Percentiles rank a stretch among this genome's conserved stretches.
These are phyloP conservation scores for Ahaetulla prasina DNA, from an alignment of 2,113 vertebrate genomes.

Conservation along the genomic window DNA sequence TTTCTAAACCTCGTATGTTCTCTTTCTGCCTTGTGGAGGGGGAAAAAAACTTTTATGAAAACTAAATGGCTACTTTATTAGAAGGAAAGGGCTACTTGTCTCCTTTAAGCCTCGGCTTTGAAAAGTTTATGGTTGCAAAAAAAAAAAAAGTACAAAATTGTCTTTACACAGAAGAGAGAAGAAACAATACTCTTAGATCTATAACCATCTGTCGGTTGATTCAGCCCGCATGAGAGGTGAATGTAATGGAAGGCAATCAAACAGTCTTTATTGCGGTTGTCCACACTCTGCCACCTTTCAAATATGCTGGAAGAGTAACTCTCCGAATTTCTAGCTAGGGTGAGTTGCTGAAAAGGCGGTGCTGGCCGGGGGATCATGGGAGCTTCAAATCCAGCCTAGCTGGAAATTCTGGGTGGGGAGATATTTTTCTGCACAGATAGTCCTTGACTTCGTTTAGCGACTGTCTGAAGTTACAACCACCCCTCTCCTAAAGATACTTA, in stretches of 20 bases:
- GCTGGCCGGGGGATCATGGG: background rate
- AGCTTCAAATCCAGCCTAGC: background rate
- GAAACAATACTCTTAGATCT: conserved; percentile 6
- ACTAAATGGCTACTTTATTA: conserved; percentile 34
- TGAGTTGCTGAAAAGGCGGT: background rate
- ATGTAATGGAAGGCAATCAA: background rate
- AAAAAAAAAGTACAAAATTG: background rate
- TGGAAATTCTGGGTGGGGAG: background rate
- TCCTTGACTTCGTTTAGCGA: background rate
- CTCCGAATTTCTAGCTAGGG: background rate
- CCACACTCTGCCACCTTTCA: background rate
- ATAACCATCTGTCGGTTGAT: background rate
- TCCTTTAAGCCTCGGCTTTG: conserved; percentile 34
- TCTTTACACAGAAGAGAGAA: conserved; percentile 9
- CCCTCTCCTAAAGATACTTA: background rate
- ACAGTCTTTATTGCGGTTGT: background rate
- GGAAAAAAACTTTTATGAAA: conserved; percentile 1
- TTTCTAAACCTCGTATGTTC: conserved; percentile 45
- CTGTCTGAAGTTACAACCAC: background rate
- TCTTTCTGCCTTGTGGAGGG: conserved; percentile 51
- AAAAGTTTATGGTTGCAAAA: conserved; percentile 1
- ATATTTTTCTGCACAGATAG: background rate
- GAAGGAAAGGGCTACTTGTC: conserved; percentile 50
- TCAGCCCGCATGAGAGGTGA: background rate
- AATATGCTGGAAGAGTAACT: background rate